Base-by-base conservation (phyloP, 2,888 invertebrate species). In the Molanna angustata region DNA sequence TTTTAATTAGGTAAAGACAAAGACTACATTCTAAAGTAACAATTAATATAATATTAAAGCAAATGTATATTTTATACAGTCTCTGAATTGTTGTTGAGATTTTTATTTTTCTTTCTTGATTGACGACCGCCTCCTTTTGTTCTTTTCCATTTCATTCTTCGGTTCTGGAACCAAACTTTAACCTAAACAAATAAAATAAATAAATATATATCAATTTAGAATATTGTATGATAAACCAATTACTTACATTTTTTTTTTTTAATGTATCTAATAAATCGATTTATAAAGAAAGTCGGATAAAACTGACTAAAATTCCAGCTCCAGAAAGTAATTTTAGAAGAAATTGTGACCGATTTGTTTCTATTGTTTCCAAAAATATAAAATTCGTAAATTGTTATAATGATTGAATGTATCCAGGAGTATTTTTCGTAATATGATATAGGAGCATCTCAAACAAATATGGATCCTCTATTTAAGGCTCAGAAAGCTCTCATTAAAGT, bases 91-190 rank as follows among this genome's bases (percentile, higher is more conserved):
- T n/a, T n/a, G n/a, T 7, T 27, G 27, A 7, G 39, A 11, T 41
- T 52, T 14, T 46, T 57, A 35, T 58, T 53, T 56, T 69, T 71
- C 60, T 70, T 73, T 65, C 72, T 76, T 0, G 58, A 60, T 40
- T 71, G 66, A 61, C 71, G 74, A 1, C 68, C 61, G 19, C 79
- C 80, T 11, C 83, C 82, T 68, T 88, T 90, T 2, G 87, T 88
- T 52, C 92, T 74, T 67, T 93, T 93, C 86, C 88, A 90, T 64
- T 93, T 93, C 92, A 93, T 93, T 60, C 92, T 77, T 63, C 91
- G 74, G 65, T 93, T 93, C 72, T 93, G 92, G 66, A 92, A 93
- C 93, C 90, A 91, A 20, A 90, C 90, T 69, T 90, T 90, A 1
- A 90, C 89, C 90, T 90, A 66, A 21, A 64, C 66, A 27, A 11